Conservation (phyloP, 2,797 vertebrate species). For the Chaetophractus vellerosus region DNA sequence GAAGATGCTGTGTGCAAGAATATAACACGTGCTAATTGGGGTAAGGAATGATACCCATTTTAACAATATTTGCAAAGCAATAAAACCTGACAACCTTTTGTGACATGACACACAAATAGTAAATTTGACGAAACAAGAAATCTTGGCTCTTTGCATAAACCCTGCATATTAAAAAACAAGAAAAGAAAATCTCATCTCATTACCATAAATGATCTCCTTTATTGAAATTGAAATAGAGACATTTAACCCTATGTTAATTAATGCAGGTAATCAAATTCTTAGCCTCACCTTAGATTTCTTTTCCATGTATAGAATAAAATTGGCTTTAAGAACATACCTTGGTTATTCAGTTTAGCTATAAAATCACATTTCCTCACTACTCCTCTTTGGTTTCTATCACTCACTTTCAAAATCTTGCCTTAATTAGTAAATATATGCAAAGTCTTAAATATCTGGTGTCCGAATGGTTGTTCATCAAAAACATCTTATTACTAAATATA, state of each 20-base stretch:
- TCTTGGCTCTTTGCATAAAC: neutral
- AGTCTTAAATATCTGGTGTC: neutral
- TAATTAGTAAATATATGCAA: neutral
- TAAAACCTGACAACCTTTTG: neutral
- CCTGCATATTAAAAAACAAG: neutral
- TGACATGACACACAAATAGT: neutral
- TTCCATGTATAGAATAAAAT: neutral
- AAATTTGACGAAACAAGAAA: neutral
- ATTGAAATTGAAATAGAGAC: neutral
- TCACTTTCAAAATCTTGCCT: neutral
- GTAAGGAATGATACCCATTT: neutral
- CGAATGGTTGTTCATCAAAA: neutral
- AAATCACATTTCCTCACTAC: neutral
- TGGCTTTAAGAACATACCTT: neutral
- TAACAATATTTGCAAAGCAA: neutral
- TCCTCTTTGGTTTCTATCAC: neutral
- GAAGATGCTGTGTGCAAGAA: neutral
- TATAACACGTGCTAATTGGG: neutral
- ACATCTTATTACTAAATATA: neutral
- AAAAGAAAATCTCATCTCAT: neutral
- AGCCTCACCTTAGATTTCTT: neutral
- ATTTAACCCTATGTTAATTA: neutral
- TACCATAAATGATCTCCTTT: neutral
- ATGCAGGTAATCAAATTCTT: neutral
- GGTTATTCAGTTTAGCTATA: neutral